A percentile compares a stretch with the other conserved stretches of the same genome.
Evolutionary conservation across 2,113 vertebrate species (phyloP).

Genomic region (Psilopogon haemacephalus): DNA sequence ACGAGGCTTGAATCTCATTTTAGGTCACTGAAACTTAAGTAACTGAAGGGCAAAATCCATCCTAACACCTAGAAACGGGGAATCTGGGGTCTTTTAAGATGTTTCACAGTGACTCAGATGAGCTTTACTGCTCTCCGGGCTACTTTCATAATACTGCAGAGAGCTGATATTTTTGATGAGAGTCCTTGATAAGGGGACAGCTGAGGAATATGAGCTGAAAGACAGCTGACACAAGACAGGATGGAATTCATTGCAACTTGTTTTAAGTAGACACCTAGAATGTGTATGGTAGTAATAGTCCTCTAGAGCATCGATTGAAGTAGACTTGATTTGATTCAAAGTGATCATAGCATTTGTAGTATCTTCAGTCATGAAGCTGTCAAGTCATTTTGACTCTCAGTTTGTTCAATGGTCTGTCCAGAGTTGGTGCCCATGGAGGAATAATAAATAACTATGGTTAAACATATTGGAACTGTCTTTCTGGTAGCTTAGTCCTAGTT

Average conservation of each 20-base stretch:
- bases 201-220: neutral
- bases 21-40: neutral
- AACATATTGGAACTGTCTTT: neutral
- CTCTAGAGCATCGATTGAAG: neutral
- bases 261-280: neutral
- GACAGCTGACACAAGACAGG: neutral
- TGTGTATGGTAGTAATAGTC: neutral
- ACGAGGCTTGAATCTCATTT: neutral
- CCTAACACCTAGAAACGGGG: neutral
- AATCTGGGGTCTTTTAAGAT: neutral
- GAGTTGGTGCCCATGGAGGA: neutral
- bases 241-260: neutral
- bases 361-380: accelerated
- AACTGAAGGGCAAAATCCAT: neutral
- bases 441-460: neutral
- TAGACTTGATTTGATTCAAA: neutral
- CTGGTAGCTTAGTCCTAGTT: neutral
- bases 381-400: neutral
- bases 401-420: neutral
- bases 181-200: neutral
- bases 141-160: neutral
- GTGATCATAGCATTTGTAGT: neutral
- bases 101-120: neutral
- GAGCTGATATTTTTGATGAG: neutral
- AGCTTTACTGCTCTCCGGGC: neutral